These are phyloP conservation scores for Brachyalestes nurse DNA, from an alignment of 2,797 vertebrate genomes.

Conservation along the genomic window DNA sequence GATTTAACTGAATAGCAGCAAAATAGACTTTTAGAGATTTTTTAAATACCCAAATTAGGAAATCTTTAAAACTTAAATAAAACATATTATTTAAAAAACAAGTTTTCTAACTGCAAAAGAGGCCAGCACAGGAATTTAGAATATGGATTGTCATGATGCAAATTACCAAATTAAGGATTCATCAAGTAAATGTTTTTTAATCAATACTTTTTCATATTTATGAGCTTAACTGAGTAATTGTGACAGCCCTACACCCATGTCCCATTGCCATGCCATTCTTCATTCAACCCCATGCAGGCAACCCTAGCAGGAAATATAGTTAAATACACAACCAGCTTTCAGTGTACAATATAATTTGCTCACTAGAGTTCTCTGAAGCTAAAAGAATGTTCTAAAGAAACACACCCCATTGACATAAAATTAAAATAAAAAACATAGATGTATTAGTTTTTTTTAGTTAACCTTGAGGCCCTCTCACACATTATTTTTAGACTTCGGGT, in stretches of 20 bases:
- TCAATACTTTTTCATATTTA: not conserved
- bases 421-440: too few species aligned
- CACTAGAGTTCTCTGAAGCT: too few species aligned
- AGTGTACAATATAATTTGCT: too few species aligned
- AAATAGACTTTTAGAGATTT: not conserved
- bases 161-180: not conserved
- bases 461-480: too few species aligned
- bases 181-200: not conserved
- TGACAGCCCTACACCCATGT: not conserved
- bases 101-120: too few species aligned
- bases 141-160: not conserved
- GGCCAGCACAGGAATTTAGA: not conserved
- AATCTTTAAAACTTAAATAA: not conserved
- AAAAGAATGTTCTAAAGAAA: too few species aligned
- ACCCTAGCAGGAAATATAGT: not conserved
- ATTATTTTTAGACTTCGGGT: too few species aligned
- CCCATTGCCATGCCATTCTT: slow-evolving; percentile 17
- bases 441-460: too few species aligned
- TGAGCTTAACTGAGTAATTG: not conserved
- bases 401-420: too few species aligned
- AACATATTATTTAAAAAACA: too few species aligned
- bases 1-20: not conserved
- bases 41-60: not conserved
- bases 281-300: not conserved
- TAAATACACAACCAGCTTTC: too few species aligned